Base-by-base conservation (phyloP, 1,140 invertebrate species). In the Philaenus spumarius region DNA sequence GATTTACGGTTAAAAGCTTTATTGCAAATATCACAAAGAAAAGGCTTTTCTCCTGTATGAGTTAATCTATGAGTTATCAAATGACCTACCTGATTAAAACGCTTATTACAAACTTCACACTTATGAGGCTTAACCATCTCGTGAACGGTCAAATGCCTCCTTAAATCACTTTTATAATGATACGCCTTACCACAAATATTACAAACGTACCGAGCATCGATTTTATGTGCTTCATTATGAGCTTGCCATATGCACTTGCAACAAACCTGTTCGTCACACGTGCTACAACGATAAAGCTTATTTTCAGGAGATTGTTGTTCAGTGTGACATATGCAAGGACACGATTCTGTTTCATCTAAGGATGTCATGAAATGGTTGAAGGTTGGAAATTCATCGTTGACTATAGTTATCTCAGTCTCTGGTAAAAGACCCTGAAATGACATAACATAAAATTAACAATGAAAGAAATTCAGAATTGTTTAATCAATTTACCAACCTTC, bases 171-270 rank as follows among this genome's bases (percentile, higher is more conserved):
- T 17, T 79, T 80, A 64, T 85, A 83, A 2, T 81, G 79, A 66
- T 88, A 89, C 0, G 83, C 81, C 65, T 86, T 81, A 3, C 76
- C 71, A 68, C 87, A 90, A 52, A 80, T 77, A 42, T 74, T 73
- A 68, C 87, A 89, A 64, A 79, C 78, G 68, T 87, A 89, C 0
- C 87, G 87, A 61, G 85, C 78, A 66, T 88, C 84, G 6, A 87
- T 87, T 19, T 85, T 88, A 72, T 90, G 87, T 64, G 84, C 82
- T 64, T 86, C 75, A 60, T 87, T 81, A 71, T 90, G 88, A 20
- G 87, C 86, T 55, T 86, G 80, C n/a, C 89, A 53, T 19, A 20
- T 26, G 14, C 50, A 53, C 17, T 53, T 53, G 50, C 50, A 53
- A 35, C 50, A 53, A 35, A 53, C 22, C 26, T 37, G 50, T 22